Base-by-base conservation (phyloP, 2,797 vertebrate genomes). In the Neopelma chrysocephalum region DNA sequence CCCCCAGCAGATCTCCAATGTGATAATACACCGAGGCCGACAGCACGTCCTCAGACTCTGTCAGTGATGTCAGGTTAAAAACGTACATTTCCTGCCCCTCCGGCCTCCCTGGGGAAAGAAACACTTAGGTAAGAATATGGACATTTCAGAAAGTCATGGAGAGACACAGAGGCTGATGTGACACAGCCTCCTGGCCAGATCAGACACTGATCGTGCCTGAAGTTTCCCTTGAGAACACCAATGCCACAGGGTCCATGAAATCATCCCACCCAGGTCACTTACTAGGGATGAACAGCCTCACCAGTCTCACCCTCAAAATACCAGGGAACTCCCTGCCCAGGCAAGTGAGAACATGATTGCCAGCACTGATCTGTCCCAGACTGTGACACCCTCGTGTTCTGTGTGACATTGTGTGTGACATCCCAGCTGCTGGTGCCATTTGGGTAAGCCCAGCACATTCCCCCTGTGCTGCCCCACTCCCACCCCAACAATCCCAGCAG, bases 61-160 rank as follows among this genome's bases (percentile, higher is more conserved):
- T 98, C 91, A 99, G 98, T 1, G 99, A 99, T 3, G 99, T 99
- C 89, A 99, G 96, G 96, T 99, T 99, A 97, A 99, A 99, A 80
- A 99, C 47, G 36, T 99, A 98, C 60, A 98, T 97, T 78, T 98
- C 98, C 78, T 97, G 98, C 93, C 95, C 97, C 93, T 98, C 97
- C 17, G 98, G 96, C 4, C 92, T 98, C 65, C 98, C 99, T 99
- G 96, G n/a, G 61, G 97, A 62, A 83, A 50, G 3, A 90, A 80
- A 77, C 27, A 72, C 9, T 62, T 26, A 29, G 31, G 2, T 96
- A 70, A 92, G 82, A 57, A 85, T 3, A 68, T 0, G 2, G 34
- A 31, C 34, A 57, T 78, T 70, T 75, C 15, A 65, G 77, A 70
- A 82, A 4, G 9, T 29, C 31, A 69, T 69, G 9, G 34, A 50